These are phyloP conservation scores for Drosophila nikananu DNA, from an alignment of 1,140 invertebrate species.

Conservation along the genomic window DNA sequence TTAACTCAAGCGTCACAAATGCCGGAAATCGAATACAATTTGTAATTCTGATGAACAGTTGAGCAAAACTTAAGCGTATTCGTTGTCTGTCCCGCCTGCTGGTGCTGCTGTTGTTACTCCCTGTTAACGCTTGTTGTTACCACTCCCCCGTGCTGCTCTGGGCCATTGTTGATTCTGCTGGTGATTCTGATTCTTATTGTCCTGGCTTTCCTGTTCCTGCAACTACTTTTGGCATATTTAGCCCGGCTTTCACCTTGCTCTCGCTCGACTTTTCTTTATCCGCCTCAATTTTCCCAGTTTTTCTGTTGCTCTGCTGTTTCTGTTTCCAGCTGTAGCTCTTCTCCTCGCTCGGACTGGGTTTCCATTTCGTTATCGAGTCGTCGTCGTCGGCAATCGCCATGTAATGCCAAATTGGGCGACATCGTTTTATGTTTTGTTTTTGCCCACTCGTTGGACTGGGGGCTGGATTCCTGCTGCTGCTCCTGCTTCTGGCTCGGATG, in stretches of 20 bases:
- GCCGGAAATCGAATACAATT: constrained; percentile 85
- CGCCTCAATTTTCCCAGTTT: constrained; percentile 3
- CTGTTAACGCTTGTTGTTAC: constrained; percentile 27
- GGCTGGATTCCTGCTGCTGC: background rate
- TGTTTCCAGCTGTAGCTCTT: constrained; percentile 4
- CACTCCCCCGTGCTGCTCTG: constrained; percentile 12
- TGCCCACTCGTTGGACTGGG: constrained; percentile 5
- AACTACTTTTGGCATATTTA: constrained; percentile 61
- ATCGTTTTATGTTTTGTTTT: constrained; percentile 59
- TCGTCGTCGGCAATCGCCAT: constrained; percentile 67
- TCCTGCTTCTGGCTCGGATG: constrained; percentile 1
- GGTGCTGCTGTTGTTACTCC: constrained; percentile 14
- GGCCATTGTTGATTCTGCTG: constrained; percentile 50
- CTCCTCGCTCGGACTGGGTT: constrained; percentile 29
- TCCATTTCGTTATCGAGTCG: constrained; percentile 78
- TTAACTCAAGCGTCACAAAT: constrained; percentile 84
- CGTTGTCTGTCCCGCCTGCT: constrained; percentile 45
- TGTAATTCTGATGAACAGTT: constrained; percentile 84
- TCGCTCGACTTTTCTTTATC: constrained; percentile 34
- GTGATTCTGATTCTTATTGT: constrained; percentile 54
- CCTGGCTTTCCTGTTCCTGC: constrained; percentile 51
- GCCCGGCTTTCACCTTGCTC: constrained; percentile 51
- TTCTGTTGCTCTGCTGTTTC: constrained; percentile 12
- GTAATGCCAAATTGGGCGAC: constrained; percentile 80
- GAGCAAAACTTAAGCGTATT: constrained; percentile 71